Evolutionary conservation across 2,113 vertebrate species (phyloP).

Genomic region (Albula goreensis): DNA sequence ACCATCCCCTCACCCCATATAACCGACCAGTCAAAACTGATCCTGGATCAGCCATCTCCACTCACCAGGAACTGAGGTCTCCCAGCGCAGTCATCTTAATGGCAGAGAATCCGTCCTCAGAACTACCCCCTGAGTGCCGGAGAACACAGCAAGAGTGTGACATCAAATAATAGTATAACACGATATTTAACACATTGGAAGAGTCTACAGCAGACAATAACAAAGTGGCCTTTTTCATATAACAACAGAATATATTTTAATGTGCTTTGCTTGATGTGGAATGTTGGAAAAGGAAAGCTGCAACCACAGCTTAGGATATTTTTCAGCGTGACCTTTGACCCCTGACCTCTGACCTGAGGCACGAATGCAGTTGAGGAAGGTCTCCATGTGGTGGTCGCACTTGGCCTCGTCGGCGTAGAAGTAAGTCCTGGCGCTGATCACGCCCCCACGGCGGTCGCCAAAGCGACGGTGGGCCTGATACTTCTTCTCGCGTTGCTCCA

Average conservation of each 20-base stretch:
- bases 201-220: neutral
- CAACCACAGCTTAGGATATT: too few relatives aligned
- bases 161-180: too few relatives aligned
- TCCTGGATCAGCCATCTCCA: too few relatives aligned
- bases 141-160: too few relatives aligned
- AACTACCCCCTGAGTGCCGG: constrained; percentile 71
- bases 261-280: too few relatives aligned
- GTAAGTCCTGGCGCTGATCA: constrained; percentile 67
- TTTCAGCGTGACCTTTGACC: too few relatives aligned
- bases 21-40: too few relatives aligned
- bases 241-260: too few relatives aligned
- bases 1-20: neutral
- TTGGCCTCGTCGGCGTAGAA: constrained; percentile 80
- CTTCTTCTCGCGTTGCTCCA: constrained; percentile 65
- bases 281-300: too few relatives aligned
- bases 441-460: constrained; percentile 59
- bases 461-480: constrained; percentile 64
- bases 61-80: constrained; percentile 91
- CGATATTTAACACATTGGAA: neutral
- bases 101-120: constrained; percentile 83
- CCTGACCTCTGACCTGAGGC: constrained; percentile 73
- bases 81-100: constrained; percentile 87
- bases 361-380: constrained; percentile 81
- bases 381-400: constrained; percentile 91
- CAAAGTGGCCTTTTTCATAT: too few relatives aligned